Base-by-base conservation (phyloP, 2,113 vertebrate species). In the Macquaria ambigua region DNA sequence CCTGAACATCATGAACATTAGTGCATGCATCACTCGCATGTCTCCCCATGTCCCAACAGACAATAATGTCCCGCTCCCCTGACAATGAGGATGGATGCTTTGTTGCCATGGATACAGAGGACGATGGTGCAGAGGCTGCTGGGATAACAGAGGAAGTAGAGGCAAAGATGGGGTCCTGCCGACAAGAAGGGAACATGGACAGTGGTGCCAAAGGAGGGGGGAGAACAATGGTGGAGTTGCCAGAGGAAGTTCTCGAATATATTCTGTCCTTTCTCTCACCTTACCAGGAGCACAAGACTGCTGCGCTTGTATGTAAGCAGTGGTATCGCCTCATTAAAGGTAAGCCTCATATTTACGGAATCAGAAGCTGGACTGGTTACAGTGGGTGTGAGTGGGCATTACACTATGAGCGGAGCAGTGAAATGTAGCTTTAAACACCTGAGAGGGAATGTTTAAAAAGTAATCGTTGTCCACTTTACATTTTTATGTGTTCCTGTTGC, bases 301-400 rank as follows among this genome's bases (percentile, higher is more conserved):
- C 98, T 3, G 98, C 98, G 25, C 96, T 99, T 3, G 98, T 99
- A 77, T 99, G 98, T 92, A 99, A 99, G 86, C 98, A 98, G 94
- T 99, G 98, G 98, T 98, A 99, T 87, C 97, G 98, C 67, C 98
- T 99, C 39, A 99, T 99, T 94, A 99, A 99, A 98, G 98, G 98
- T 99, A 96, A 59, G 71, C 2, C 1, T 6, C 4, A 2, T 21
- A 43, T 81, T 52, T 76, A 52, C 14, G 21, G 43, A 71, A 64
- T 76, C 23, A 53, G 6, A 53, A 56, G 37, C 14, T 41, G 9
- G 53, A 50, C 20, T 11, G 11, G 43, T 64, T 63, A 8, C 23
- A 67, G 34, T 41, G 41, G 3, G 64, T 66, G 20, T 63, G 28
- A 78, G 59, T 66, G 48, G 50, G 64, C 7, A 9, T 62, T 69